These are phyloP conservation scores for Sorex maritimensis DNA, from an alignment of 2,797 vertebrate species.

Conservation along the genomic window DNA sequence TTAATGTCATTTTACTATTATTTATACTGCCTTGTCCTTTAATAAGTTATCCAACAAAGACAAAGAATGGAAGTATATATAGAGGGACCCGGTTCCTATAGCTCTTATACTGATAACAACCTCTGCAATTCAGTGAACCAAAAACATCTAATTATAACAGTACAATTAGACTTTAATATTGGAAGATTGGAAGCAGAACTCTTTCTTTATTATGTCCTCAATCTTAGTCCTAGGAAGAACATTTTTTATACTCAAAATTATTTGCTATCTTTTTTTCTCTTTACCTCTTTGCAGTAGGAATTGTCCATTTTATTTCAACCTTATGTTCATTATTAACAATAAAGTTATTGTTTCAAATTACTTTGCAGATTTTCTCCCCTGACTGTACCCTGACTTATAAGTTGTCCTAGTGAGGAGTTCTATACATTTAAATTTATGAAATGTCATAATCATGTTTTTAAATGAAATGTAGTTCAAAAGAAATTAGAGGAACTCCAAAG, in stretches of 20 bases:
- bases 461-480: no score
- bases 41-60: no score
- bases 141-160: neutral
- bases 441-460: neutral
- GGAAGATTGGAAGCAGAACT: neutral
- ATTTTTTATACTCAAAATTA: neutral
- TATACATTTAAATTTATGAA: neutral
- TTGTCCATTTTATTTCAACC: no score
- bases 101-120: no score
- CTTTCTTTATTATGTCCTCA: no score
- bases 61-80: no score
- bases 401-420: neutral
- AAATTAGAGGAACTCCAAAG: no score
- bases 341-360: neutral
- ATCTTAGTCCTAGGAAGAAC: neutral
- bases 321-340: no score
- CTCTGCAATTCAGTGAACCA: neutral
- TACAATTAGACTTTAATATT: neutral
- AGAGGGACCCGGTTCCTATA: no score
- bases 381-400: neutral
- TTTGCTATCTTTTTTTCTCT: neutral
- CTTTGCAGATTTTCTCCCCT: neutral
- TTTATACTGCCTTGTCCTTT: no score
- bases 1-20: no score
- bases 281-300: neutral